A percentile compares a stretch with the other conserved stretches of the same genome.
These are phyloP conservation scores for Rattus norvegicus DNA, from an alignment of 2,113 vertebrate genomes.

Conservation along the genomic window DNA sequence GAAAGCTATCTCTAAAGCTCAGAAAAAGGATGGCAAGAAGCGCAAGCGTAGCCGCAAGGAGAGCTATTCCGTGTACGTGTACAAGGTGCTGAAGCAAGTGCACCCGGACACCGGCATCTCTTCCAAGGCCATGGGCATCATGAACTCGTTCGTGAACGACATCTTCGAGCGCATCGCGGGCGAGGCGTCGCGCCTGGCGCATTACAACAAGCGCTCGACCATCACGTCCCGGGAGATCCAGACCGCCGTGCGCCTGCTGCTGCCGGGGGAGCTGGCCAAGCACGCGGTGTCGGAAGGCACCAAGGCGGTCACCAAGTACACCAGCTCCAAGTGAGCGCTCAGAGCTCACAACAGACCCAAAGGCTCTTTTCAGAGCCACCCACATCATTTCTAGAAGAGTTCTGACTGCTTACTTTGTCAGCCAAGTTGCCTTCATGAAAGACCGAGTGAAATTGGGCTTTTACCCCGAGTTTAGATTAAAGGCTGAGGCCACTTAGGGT, in stretches of 20 bases:
- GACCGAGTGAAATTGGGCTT: accelerated
- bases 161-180: neutral
- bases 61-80: neutral
- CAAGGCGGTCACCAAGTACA: conserved; percentile 12
- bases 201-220: too few relatives aligned
- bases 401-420: neutral
- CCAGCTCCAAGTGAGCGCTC: neutral
- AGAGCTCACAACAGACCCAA: accelerated
- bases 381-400: neutral
- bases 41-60: conserved; percentile 2
- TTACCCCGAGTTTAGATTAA: accelerated
- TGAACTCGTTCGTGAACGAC: conserved; percentile 5
- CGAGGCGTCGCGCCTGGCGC: neutral
- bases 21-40: conserved; percentile 47
- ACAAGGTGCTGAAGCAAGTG: conserved; percentile 4
- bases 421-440: accelerated
- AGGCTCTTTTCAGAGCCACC: conserved; percentile 24
- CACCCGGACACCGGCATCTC: conserved; percentile 4
- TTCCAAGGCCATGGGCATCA: neutral
- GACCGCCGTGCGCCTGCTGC: neutral
- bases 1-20: conserved; percentile 48
- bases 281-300: conserved; percentile 6
- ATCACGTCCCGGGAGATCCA: too few relatives aligned
- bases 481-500: accelerated
- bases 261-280: neutral